Conservation (phyloP, 2,888 invertebrate genomes). For the Agrochola macilenta region DNA sequence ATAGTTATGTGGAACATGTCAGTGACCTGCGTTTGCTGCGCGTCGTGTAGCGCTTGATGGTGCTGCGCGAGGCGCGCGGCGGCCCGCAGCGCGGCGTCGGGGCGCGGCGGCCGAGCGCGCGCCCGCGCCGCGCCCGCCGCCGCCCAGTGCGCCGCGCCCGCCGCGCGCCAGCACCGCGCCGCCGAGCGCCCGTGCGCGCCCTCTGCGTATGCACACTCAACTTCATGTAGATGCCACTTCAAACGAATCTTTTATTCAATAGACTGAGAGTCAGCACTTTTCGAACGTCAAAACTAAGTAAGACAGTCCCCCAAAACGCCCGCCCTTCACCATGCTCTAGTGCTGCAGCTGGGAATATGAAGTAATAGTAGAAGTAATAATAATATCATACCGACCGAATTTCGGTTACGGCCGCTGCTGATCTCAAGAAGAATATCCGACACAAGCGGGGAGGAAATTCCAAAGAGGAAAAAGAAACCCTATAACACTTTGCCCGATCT, state of each 20-base stretch:
- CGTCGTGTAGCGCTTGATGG: conserved; percentile 74
- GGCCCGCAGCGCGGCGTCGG: conserved; percentile 79
- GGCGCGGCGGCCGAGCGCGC: conserved; percentile 68
- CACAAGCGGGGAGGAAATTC: background rate
- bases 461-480: background rate
- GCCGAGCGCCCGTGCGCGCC: conserved; percentile 77
- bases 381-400: background rate
- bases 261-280: no score
- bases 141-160: conserved; percentile 83
- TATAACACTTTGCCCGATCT: background rate
- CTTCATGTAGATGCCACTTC: background rate
- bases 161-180: conserved; percentile 78
- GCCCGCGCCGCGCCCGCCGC: conserved; percentile 71
- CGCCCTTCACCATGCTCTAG: no score
- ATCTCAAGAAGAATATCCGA: background rate
- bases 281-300: no score
- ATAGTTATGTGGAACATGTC: background rate
- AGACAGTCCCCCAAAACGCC: no score
- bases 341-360: no score
- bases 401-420: background rate
- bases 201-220: conserved; percentile 64
- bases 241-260: background rate
- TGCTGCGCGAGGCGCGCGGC: conserved; percentile 76
- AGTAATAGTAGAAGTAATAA: background rate
- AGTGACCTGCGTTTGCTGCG: conserved; percentile 91